A percentile compares a stretch with the other conserved stretches of the same genome.
Conservation (phyloP, 2,797 vertebrate genomes). For the Champsocephalus esox region DNA sequence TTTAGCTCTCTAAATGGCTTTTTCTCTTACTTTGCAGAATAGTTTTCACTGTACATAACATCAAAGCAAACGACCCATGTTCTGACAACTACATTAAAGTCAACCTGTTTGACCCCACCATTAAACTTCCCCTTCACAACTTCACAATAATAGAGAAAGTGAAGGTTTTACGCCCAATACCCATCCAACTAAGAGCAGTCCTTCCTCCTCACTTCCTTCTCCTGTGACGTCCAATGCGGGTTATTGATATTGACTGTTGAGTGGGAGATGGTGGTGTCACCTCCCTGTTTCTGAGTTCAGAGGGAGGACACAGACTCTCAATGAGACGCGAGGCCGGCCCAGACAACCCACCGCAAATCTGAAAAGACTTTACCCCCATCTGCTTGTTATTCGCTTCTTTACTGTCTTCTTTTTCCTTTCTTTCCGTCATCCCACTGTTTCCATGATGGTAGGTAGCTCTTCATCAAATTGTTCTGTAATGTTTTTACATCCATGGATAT, state of each 20-base stretch:
- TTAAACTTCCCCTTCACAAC: conserved; percentile 24
- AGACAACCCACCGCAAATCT: conserved; percentile 19
- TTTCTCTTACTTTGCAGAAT: neutral
- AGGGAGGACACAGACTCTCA: conserved; percentile 68
- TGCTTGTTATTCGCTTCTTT: neutral
- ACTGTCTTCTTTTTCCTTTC: conserved; percentile 18
- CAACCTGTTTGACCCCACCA: conserved; percentile 11
- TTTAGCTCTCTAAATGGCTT: conserved; percentile 13
- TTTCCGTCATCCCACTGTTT: conserved; percentile 17
- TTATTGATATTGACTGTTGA: conserved; percentile 64
- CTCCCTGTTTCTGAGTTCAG: conserved; percentile 65
- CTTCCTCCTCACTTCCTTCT: conserved; percentile 28
- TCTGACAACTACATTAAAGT: conserved; percentile 4
- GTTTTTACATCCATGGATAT: conserved; percentile 16
- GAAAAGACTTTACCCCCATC: conserved; percentile 16
- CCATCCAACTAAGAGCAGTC: conserved; percentile 23
- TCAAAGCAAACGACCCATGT: conserved; percentile 10
- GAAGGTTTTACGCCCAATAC: conserved; percentile 27
- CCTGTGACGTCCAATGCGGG: conserved; percentile 33
- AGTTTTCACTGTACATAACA: neutral
- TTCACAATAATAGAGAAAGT: conserved; percentile 11
- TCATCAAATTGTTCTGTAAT: conserved; percentile 12
- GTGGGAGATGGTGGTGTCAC: conserved; percentile 56
- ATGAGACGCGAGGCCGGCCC: conserved; percentile 16
- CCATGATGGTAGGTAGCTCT: neutral